Evolutionary conservation across 2,113 vertebrate genomes (phyloP).

Genomic region (Promerops cafer): DNA sequence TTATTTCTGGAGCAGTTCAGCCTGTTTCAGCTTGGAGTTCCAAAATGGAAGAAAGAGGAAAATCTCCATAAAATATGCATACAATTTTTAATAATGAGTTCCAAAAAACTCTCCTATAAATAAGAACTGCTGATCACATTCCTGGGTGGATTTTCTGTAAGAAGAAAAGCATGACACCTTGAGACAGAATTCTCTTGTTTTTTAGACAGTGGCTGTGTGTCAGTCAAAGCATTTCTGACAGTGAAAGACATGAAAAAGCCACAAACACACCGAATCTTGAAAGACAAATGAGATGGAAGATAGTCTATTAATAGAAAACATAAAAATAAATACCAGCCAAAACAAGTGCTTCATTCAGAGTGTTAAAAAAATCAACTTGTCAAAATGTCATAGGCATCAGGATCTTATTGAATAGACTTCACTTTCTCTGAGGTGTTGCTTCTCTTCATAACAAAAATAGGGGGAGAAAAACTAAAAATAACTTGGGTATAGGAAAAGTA

Average conservation of each 20-base stretch:
- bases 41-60: conserved; percentile 10
- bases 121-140: neutral
- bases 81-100: neutral
- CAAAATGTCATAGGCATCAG: neutral
- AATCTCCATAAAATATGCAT: conserved; percentile 28
- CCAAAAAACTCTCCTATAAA: neutral
- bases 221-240: neutral
- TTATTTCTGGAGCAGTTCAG: conserved; percentile 35
- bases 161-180: neutral
- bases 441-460: neutral
- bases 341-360: neutral
- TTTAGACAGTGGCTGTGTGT: neutral
- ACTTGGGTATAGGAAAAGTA: neutral
- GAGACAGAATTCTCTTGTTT: neutral
- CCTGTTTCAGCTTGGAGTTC: conserved; percentile 3
- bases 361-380: conserved; percentile 8
- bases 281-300: neutral
- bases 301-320: conserved; percentile 33
- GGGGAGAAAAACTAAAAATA: neutral
- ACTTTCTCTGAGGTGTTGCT: neutral
- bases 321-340: conserved; percentile 24
- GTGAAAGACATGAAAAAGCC: neutral
- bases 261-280: neutral
- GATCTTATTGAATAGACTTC: neutral
- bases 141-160: neutral